Percentiles rank a stretch among this genome's conserved stretches.
Conservation (phyloP, 2,797 vertebrate species). For the Gila robusta region DNA sequence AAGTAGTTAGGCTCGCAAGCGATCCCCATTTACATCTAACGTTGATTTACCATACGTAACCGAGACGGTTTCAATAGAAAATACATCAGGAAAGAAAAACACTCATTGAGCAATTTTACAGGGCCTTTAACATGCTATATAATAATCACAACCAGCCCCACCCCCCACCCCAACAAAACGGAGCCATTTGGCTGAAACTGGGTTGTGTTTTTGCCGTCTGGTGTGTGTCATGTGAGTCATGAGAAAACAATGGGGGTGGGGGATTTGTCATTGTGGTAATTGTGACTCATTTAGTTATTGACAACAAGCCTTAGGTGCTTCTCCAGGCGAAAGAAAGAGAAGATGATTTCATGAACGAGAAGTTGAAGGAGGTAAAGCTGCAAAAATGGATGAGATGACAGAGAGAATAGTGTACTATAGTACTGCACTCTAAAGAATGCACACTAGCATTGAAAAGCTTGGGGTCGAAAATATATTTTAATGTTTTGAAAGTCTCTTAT, state of each 20-base stretch:
- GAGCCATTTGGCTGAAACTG: constrained; percentile 24
- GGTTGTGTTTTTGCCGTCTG: constrained; percentile 31
- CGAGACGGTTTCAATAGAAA: neutral
- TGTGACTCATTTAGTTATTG: constrained; percentile 79
- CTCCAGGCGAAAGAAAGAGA: constrained; percentile 64
- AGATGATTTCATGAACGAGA: neutral
- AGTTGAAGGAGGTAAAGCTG: neutral
- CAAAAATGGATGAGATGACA: neutral
- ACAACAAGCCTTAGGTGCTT: constrained; percentile 71
- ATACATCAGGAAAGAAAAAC: neutral
- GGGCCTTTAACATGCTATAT: neutral
- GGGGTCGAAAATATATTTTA: neutral
- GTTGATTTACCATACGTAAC: too few relatives aligned
- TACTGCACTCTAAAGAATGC: neutral
- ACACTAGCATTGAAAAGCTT: neutral
- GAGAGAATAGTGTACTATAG: neutral
- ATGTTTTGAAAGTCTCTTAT: neutral
- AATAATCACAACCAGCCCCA: too few relatives aligned
- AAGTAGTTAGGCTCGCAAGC: too few relatives aligned
- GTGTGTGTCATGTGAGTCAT: constrained; percentile 46
- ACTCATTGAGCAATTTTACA: neutral
- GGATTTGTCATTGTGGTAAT: constrained; percentile 71
- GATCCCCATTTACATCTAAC: too few relatives aligned
- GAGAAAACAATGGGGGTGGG: constrained; percentile 14
- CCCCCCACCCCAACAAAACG: neutral